Conservation (phyloP, 2,113 vertebrate genomes). For the Podilymbus podiceps region DNA sequence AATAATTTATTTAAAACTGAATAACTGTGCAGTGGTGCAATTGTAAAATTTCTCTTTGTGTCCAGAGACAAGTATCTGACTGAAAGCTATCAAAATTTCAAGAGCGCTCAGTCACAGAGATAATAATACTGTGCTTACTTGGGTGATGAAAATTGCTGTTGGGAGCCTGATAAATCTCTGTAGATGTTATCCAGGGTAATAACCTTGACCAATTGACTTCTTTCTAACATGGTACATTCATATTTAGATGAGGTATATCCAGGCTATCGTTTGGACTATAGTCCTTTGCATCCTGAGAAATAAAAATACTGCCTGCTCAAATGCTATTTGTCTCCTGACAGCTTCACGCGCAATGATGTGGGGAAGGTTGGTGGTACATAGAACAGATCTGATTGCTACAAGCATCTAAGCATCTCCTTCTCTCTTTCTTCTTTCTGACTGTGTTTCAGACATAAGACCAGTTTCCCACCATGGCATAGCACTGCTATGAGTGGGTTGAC, state of each 20-base stretch:
- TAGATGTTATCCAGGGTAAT: slow-evolving; percentile 2
- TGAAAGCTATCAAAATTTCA: slow-evolving; percentile 34
- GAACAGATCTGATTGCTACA: not conserved
- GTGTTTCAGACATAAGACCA: not conserved
- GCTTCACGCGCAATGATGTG: not conserved
- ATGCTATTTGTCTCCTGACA: not conserved
- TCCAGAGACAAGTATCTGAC: slow-evolving; percentile 10
- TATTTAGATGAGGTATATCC: not conserved
- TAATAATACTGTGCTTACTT: not conserved
- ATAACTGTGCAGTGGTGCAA: not conserved
- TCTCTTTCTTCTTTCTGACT: not conserved
- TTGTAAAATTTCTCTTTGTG: slow-evolving; percentile 21
- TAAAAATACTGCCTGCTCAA: not conserved
- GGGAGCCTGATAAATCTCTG: not conserved
- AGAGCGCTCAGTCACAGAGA: not conserved
- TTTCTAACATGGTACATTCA: not conserved
- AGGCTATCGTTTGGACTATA: not conserved
- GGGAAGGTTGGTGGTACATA: not conserved
- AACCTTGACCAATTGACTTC: not conserved
- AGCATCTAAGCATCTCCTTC: not conserved
- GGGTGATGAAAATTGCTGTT: not conserved
- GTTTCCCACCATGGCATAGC: rapidly evolving
- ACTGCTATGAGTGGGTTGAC: rapidly evolving
- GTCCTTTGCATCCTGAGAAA: not conserved
- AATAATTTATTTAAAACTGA: slow-evolving; percentile 15